A percentile compares a stretch with the other conserved stretches of the same genome.
These are phyloP conservation scores for Castor canadensis DNA, from an alignment of 2,113 vertebrate genomes.

Conservation along the genomic window DNA sequence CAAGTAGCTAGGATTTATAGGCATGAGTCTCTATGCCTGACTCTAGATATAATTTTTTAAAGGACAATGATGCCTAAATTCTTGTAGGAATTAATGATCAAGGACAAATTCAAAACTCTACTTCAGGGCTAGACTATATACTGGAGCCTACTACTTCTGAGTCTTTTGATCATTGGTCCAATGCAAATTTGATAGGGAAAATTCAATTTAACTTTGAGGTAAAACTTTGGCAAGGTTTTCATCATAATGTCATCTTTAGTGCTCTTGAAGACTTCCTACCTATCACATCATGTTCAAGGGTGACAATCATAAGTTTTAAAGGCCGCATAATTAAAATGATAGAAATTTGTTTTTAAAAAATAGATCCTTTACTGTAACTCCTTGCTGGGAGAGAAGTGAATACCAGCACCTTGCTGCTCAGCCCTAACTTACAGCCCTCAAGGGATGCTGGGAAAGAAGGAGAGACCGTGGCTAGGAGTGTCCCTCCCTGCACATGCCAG, in stretches of 20 bases:
- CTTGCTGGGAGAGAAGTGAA: not conserved
- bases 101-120: not conserved
- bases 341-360: not conserved
- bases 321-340: not conserved
- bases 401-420: not conserved
- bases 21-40: too few relatives aligned
- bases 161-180: not conserved
- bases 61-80: not conserved
- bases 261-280: not conserved
- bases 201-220: conserved; percentile 12
- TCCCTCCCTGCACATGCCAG: not conserved
- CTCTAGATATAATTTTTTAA: not conserved
- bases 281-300: not conserved
- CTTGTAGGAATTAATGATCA: not conserved
- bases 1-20: too few relatives aligned
- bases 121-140: not conserved
- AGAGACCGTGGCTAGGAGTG: not conserved
- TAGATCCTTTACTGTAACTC: not conserved
- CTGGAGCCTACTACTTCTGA: not conserved
- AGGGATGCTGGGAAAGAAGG: not conserved
- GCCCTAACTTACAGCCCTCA: not conserved
- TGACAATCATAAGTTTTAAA: not conserved
- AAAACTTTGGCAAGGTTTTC: conserved; percentile 21
- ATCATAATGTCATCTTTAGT: not conserved
- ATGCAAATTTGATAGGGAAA: not conserved